These are phyloP conservation scores for Platyscapa corneri DNA, from an alignment of 1,140 invertebrate genomes.

Conservation along the genomic window DNA sequence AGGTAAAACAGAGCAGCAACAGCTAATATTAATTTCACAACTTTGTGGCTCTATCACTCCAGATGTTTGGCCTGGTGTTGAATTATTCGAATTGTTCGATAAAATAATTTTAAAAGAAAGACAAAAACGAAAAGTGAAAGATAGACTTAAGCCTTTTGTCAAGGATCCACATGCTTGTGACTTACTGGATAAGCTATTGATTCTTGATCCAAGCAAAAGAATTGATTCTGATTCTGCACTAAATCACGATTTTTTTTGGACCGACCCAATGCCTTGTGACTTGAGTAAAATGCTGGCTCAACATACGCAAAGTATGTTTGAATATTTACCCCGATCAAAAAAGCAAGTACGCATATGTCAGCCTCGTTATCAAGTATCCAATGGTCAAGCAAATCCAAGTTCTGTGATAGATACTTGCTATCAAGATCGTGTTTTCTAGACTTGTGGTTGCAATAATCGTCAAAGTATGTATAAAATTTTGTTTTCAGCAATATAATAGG, in stretches of 20 bases:
- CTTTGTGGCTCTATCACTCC: slow-evolving; percentile 96
- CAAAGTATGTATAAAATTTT: slow-evolving; percentile 52
- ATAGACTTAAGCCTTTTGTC: slow-evolving; percentile 92
- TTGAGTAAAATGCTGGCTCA: slow-evolving; percentile 94
- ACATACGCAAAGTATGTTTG: slow-evolving; percentile 97
- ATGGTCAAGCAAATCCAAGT: slow-evolving; percentile 74
- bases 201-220: slow-evolving; percentile 93
- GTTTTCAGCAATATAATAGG: slow-evolving; percentile 51
- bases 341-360: slow-evolving; percentile 82
- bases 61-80: slow-evolving; percentile 96
- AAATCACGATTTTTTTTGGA: slow-evolving; percentile 99
- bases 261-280: slow-evolving; percentile 95
- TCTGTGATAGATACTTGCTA: slow-evolving; percentile 80
- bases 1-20: slow-evolving; percentile 96
- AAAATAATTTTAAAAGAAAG: slow-evolving; percentile 93
- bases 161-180: slow-evolving; percentile 95
- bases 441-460: slow-evolving; percentile 53
- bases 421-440: slow-evolving; percentile 85
- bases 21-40: slow-evolving; percentile 95
- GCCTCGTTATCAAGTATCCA: slow-evolving; percentile 78
- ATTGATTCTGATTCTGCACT: slow-evolving; percentile 93
- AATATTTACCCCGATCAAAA: slow-evolving; percentile 90
- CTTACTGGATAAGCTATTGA: slow-evolving; percentile 93
- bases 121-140: slow-evolving; percentile 93
- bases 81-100: slow-evolving; percentile 93